Evolutionary conservation across 2,113 vertebrate genomes (phyloP).

Genomic region (Stegostoma tigrinum): DNA sequence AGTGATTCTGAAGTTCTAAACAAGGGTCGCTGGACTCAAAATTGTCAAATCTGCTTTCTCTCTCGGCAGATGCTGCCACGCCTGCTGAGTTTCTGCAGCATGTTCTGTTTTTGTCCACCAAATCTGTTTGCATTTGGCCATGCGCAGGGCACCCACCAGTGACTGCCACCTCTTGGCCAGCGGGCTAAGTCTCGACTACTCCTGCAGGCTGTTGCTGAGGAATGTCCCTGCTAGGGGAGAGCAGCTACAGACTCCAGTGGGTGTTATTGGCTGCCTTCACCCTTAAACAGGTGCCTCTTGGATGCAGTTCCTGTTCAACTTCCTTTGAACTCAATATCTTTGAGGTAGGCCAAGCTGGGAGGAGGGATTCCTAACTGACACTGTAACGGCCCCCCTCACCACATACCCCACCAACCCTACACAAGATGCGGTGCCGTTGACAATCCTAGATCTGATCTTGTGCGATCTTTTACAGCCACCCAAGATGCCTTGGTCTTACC

Average conservation of each 20-base stretch:
- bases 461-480: not conserved
- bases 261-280: not conserved
- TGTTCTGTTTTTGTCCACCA: too few relatives aligned
- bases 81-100: too few relatives aligned
- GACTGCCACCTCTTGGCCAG: not conserved
- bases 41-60: too few relatives aligned
- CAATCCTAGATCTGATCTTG: not conserved
- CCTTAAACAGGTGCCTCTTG: not conserved
- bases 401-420: not conserved
- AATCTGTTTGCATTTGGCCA: too few relatives aligned
- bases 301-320: not conserved
- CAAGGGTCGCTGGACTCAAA: too few relatives aligned
- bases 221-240: not conserved
- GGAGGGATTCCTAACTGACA: not conserved
- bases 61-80: too few relatives aligned
- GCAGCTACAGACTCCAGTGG: not conserved
- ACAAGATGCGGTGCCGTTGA: not conserved
- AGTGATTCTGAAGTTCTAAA: too few relatives aligned
- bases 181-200: too few relatives aligned
- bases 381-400: not conserved
- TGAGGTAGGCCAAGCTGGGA: not conserved
- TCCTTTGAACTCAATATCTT: not conserved
- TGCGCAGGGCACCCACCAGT: too few relatives aligned
- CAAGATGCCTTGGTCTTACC: not conserved
- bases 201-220: not conserved